Evolutionary conservation across 2,113 vertebrate genomes (phyloP), one percentile per base, ranked within the genome.

Genomic region (Strix uralensis): DNA sequence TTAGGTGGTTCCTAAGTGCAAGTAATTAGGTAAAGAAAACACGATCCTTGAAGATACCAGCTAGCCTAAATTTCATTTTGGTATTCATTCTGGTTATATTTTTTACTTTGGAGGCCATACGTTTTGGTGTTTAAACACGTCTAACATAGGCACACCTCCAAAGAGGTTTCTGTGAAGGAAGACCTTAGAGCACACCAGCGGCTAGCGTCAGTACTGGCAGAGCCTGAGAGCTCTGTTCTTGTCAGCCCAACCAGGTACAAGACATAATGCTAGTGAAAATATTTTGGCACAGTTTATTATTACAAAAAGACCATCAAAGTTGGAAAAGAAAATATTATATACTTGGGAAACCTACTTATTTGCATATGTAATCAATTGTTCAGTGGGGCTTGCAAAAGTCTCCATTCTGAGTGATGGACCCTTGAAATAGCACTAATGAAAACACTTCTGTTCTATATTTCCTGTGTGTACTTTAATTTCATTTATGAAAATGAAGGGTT

Each of bases 401-500:
- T 79, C 80, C 34, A 51, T 44, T 93, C 88, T 92, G 61, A 93
- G 38, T 80, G 86, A 91, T 55, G 15, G 70, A 69, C 86, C 82
- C 30, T 71, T 90, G 85, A 80, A 94, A 95, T 13, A 79, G 6
- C 58, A 55, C 55, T 95, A 87, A 85, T 79, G 81, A 93, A 95
- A 92, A 93, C 92, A 89, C 65, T 95, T 87, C 91, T 94, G 73
- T 84, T 94, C 78, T 57, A 2, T 77, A 92, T 96, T 93, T 95
- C 59, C 86, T 95, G 46, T 44, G 61, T 71, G 80, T 88, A 63
- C 75, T 90, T 92, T 92, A 91, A 95, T 89, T 88, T 94, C 62
- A 81, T 74, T 96, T 92, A 96, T 96, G 91, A 97, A 97, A 98
- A 92, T 81, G n/a, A 89, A 97, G 78, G 40, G 72, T 97, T 96